Evolutionary conservation across 1,140 invertebrate genomes (phyloP), one percentile per base, ranked within the genome.

Genomic region (Drosophila lini): DNA sequence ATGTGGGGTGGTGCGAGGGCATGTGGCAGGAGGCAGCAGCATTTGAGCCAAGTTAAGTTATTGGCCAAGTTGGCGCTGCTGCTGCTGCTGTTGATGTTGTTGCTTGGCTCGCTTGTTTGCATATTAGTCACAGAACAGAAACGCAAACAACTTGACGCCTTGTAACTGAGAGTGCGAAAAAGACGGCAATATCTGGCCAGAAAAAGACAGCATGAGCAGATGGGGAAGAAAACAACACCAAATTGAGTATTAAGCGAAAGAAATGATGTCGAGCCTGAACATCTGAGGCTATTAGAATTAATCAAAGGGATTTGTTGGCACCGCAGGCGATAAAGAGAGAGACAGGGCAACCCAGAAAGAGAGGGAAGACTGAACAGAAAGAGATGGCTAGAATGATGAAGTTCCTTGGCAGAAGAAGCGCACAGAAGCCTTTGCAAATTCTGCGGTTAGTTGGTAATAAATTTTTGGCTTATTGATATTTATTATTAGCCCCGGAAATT

Each of bases 201-300:
- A 32, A 40, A 47, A 16, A 41, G 55, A 41, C 40, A 22, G 52
- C 15, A 31, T 25, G 10, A 10, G 36, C 19, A 19, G 25, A 16
- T 15, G 36, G 52, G 16, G 40, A 28, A 32, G 52, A 68, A 60
- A 64, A 81, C 76, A 88, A 80, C 76, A 88, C 65, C 71, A 89
- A 84, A 89, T 89, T 89, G 80, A 84, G 84, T 89, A 89, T 89
- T 89, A 89, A 89, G 67, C 84, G 74, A 84, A 89, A 78, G 77
- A 89, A 89, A 89, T 81, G 80, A 89, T 89, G 84, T 89, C 74
- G 78, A 60, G 69, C 53, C 80, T 70, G 78, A 86, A 71, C 84
- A 89, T 89, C 84, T 80, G 78, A 89, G 80, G 80, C 84, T 84
- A 89, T 89, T 89, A 89, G 84, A 89, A 89, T 89, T 89, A 89